Percentiles rank a stretch among this genome's conserved stretches.
These are phyloP conservation scores for Galeruca laticollis DNA, from an alignment of 2,888 invertebrate species.

Conservation along the genomic window DNA sequence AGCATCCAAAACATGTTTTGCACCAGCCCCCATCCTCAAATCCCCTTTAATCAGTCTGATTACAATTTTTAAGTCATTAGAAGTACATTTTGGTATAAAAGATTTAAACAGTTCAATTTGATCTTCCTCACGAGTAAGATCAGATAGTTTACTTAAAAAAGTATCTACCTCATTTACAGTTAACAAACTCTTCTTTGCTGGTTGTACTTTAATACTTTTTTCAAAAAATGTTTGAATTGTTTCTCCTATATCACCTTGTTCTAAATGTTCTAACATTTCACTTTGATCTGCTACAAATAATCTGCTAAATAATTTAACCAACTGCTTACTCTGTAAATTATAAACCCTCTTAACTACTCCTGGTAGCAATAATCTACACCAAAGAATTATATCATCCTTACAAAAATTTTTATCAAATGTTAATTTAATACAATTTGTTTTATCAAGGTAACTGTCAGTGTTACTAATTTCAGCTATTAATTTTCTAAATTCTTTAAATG, in stretches of 20 bases:
- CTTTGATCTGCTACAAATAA: slow-evolving; percentile 80
- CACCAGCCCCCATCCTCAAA: slow-evolving; percentile 91
- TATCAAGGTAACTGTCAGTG: slow-evolving; percentile 83
- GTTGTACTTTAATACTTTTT: slow-evolving; percentile 71
- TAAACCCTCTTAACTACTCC: slow-evolving; percentile 87
- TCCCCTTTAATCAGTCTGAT: slow-evolving; percentile 92
- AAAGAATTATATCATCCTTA: slow-evolving; percentile 81
- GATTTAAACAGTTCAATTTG: slow-evolving; percentile 82
- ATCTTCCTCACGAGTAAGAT: slow-evolving; percentile 88
- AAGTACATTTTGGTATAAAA: slow-evolving; percentile 81
- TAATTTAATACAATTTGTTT: slow-evolving; percentile 79
- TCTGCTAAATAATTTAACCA: slow-evolving; percentile 88
- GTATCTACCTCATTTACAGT: slow-evolving; percentile 82
- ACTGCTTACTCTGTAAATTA: slow-evolving; percentile 92
- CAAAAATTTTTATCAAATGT: slow-evolving; percentile 75
- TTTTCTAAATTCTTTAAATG: slow-evolving; percentile 81
- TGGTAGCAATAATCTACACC: slow-evolving; percentile 88
- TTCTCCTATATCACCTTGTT: slow-evolving; percentile 89
- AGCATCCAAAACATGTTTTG: slow-evolving; percentile 91
- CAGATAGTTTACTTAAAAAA: slow-evolving; percentile 80
- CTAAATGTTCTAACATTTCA: slow-evolving; percentile 87
- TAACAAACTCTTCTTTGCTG: slow-evolving; percentile 76
- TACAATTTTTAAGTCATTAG: slow-evolving; percentile 84
- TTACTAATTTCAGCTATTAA: slow-evolving; percentile 84
- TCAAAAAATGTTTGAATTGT: slow-evolving; percentile 85